Base-by-base conservation (phyloP, 2,113 vertebrate genomes). In the Dipodomys spectabilis region DNA sequence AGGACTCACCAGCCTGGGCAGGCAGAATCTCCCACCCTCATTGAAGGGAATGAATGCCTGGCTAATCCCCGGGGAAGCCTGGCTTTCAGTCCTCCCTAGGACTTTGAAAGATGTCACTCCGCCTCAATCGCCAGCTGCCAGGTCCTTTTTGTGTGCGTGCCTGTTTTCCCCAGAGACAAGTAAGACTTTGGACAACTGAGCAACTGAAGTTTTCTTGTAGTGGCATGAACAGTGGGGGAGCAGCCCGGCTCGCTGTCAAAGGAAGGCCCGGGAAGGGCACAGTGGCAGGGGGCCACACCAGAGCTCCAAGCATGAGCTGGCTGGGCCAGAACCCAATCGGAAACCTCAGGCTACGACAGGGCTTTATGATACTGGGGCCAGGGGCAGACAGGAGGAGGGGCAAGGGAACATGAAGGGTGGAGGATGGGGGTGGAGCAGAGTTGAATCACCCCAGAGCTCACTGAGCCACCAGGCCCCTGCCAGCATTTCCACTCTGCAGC, bases 1-100 rank as follows among this genome's bases (percentile, higher is more conserved):
- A 22, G 72, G 90, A 65, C 95, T 97, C 96, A 97, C 78, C 74
- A 97, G 95, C 9, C 79, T 92, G 93, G 57, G 72, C 64, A 78
- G 81, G 49, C 73, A 19, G 5, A 39, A 39, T 83, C 74, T 60
- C 28, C 49, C 32, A 88, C 32, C 12, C 11, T 28, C 12, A 80
- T 32, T 86, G 30, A 65, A 10, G 4, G 6, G 45, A 71, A 71
- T 86, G 27, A 97, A 94, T 57, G 65, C 18, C 44, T 45, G 45
- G 53, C 8, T 72, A 88, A 96, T 94, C 18, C 83, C 45, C 69
- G 25, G 5, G n/a, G 86, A 86, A 95, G 74, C 82, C 83, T 83
- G 82, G 80, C 87, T 97, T 96, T 91, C 81, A 44, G 82, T 93
- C 86, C 77, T 45, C 53, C 45, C 0, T 25, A 0, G 62, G 18